Base-by-base conservation (phyloP, 1,140 invertebrate genomes). In the Ganaspis sp. region DNA sequence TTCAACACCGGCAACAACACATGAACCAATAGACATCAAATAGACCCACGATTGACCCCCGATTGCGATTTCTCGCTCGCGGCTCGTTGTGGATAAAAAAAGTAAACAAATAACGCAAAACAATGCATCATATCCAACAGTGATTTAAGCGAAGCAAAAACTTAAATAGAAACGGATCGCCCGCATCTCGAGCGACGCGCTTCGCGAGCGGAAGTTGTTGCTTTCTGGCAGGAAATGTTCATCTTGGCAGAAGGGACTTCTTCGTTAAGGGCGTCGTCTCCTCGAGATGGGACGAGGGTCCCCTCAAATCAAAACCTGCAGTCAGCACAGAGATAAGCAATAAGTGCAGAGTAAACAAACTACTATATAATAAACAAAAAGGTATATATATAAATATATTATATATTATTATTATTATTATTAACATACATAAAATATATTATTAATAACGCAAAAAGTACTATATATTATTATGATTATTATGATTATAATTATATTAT, bases 231-330 rank as follows among this genome's bases (percentile, higher is more conserved):
- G 45, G 19, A 49, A 19, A 17, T 49, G n/a, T 17, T 17, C 2
- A 49, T 17, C 45, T 17, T 1, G 12, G 9, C 11, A 64, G 15
- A 64, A 29, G 58, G 12, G 12, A n/a, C 11, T n/a, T 53, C 34
- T 64, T 53, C 29, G 29, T 54, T 29, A 17, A 72, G 76, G 74
- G 23, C 9, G 23, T 54, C 58, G 11, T 12, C 6, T 29, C 12
- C 45, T 29, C 73, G 72, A 77, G 77, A 78, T 79, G 77, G 84
- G 79, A 69, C 80, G 83, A 85, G 80, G 71, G 76, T 87, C 86
- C 89, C 87, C 85, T 88, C 84, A 89, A 90, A 90, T 90, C 89
- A 90, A 91, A 90, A 90, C 88, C 88, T 89, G 85, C 90, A 91
- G 88, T 90, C 86, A 90, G 87, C 88, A 87, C 86, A 88, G 84